Conservation (phyloP, 2,113 vertebrate species). For the Thunnus maccoyii region DNA sequence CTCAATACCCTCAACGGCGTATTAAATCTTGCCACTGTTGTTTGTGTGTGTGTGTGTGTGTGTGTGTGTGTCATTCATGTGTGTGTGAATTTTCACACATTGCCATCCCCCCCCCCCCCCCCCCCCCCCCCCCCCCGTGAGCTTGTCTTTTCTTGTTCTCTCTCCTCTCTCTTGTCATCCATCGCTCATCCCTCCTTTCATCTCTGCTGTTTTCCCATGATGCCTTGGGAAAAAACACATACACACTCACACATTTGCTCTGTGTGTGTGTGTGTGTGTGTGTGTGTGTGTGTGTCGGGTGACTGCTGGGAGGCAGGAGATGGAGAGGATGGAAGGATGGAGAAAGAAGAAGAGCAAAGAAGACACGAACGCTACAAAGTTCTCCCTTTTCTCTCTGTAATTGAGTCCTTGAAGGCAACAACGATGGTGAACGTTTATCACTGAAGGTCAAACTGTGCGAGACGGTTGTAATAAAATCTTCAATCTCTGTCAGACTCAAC, state of each 20-base stretch:
- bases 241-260: neutral
- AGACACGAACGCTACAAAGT: too few species aligned
- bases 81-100: slow-evolving; percentile 55
- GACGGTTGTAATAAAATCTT: too few species aligned
- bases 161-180: neutral
- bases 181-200: slow-evolving; percentile 33
- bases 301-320: too few species aligned
- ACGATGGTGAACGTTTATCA: too few species aligned
- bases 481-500: too few species aligned
- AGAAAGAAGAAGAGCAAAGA: too few species aligned
- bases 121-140: slow-evolving; percentile 18
- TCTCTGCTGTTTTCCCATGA: slow-evolving; percentile 55
- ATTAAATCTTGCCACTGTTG: slow-evolving; percentile 96
- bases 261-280: too few species aligned
- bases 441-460: too few species aligned
- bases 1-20: slow-evolving; percentile 88
- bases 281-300: too few species aligned
- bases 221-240: slow-evolving; percentile 32
- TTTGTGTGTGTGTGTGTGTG: slow-evolving; percentile 67
- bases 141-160: slow-evolving; percentile 49
- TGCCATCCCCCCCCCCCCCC: neutral
- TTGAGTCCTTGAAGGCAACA: too few species aligned
- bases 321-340: too few species aligned
- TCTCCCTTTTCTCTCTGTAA: too few species aligned
- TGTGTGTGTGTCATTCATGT: slow-evolving; percentile 32